Evolutionary conservation across 1,140 invertebrate species (phyloP), one percentile per base, ranked within the genome.

Genomic region (Cephus cinctus): DNA sequence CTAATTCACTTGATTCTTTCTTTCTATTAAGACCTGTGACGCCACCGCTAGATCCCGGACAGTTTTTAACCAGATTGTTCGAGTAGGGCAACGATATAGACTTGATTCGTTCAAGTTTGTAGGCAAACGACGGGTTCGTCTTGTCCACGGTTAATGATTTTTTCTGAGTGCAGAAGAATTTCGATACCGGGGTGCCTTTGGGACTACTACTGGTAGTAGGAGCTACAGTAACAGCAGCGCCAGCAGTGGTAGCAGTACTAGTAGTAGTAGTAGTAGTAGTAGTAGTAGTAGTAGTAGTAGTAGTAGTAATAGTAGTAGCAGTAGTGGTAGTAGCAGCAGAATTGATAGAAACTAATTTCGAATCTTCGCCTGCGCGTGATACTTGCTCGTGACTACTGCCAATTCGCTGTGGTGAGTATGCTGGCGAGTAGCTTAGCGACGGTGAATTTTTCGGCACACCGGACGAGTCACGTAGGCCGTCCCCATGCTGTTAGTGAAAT

Each of bases 401-500:
- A 8, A 43, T 43, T 43, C 61, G 60, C 23, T 66, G 62, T 31
- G 61, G 55, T 51, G 57, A 45, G 19, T 63, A 59, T 43, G 52
- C 41, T 23, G 61, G 58, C 52, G 63, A 64, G 50, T 65, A 63
- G 60, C 52, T 59, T 60, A 66, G 46, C 41, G 63, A 56, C 43
- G 59, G 16, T 27, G 47, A 48, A 60, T 67, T 70, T 41, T 58
- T 61, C 38, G 62, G 39, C 54, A 59, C 54, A 36, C 50, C 54
- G 49, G 58, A 49, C 49, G 57, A 56, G 52, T 69, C 67, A 58
- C 54, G 61, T 54, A 48, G 45, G 45, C 34, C 53, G 45, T 67
- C 63, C 59, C 63, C 65, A 69, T 69, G 69, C 69, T 72, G 65
- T 72, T 71, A 71, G 69, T 71, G 56, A 67, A 69, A 63, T 60